These are phyloP conservation scores for Phenganax stokvisi DNA, from an alignment of 92 coral and sea anemone species.

Conservation along the genomic window DNA sequence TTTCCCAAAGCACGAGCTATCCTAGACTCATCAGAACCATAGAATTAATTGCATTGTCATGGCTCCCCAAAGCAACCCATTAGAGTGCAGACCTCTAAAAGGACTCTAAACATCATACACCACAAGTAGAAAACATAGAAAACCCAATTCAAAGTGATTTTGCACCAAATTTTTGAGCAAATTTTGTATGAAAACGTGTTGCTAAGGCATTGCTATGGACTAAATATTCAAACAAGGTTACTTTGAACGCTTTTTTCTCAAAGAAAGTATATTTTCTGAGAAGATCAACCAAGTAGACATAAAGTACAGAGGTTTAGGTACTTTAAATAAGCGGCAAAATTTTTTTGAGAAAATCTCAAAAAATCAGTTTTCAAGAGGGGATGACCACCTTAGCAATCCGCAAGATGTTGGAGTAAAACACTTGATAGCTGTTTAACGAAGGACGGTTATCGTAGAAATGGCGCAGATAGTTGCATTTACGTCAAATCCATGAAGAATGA, in stretches of 20 bases:
- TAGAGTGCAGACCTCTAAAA: background rate
- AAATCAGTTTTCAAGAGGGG: no score
- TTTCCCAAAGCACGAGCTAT: background rate
- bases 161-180: background rate
- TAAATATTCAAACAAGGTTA: background rate
- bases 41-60: background rate
- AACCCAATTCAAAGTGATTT: background rate
- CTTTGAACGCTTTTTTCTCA: background rate
- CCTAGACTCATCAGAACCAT: background rate
- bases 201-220: slow-evolving; percentile 8
- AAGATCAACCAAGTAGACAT: background rate
- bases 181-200: background rate
- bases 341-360: no score
- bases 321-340: no score
- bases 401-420: no score
- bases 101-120: slow-evolving; percentile 3
- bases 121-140: background rate
- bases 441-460: no score
- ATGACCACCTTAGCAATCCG: no score
- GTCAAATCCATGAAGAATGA: no score
- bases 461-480: no score
- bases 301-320: background rate
- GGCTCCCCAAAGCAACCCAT: slow-evolving; percentile 7
- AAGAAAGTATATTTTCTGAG: background rate
- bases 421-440: no score